phyloP scores from a whole-genome alignment of 1,140 invertebrate genomes.

The Rhagoletis zephyria region DNA sequence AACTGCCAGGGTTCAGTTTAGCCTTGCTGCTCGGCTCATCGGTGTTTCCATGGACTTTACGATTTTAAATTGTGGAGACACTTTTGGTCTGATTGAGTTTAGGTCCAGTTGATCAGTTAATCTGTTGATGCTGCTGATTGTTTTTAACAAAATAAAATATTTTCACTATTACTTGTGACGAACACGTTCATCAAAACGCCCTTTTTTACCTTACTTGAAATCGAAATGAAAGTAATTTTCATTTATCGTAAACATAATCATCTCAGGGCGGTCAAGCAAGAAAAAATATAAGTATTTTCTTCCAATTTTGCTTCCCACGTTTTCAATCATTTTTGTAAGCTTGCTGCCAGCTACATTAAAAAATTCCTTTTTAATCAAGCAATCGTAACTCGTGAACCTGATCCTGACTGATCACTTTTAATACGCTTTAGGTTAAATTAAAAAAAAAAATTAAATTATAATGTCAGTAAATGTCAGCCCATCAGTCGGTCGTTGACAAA shows the following conservation, averaged over 20 bases:
- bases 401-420: neutral
- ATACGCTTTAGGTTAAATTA: neutral
- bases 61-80: too few relatives aligned
- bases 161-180: neutral
- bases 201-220: neutral
- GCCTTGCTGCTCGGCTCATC: too few relatives aligned
- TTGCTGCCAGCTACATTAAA: neutral
- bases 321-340: neutral
- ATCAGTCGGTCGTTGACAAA: neutral
- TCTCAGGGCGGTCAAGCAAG: neutral
- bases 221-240: neutral
- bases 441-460: neutral
- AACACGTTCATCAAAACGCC: neutral
- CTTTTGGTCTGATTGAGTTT: too few relatives aligned
- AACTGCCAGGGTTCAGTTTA: too few relatives aligned
- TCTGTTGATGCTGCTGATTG: too few relatives aligned
- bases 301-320: constrained; percentile 1
- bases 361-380: constrained; percentile 4
- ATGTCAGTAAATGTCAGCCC: neutral
- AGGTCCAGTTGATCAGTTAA: too few relatives aligned
- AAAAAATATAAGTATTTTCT: neutral
- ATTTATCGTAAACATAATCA: neutral
- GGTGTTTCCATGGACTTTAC: too few relatives aligned
- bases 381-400: neutral
- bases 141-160: neutral